Base-by-base conservation (phyloP, 2,888 invertebrate genomes). In the Platycheirus rosarum region DNA sequence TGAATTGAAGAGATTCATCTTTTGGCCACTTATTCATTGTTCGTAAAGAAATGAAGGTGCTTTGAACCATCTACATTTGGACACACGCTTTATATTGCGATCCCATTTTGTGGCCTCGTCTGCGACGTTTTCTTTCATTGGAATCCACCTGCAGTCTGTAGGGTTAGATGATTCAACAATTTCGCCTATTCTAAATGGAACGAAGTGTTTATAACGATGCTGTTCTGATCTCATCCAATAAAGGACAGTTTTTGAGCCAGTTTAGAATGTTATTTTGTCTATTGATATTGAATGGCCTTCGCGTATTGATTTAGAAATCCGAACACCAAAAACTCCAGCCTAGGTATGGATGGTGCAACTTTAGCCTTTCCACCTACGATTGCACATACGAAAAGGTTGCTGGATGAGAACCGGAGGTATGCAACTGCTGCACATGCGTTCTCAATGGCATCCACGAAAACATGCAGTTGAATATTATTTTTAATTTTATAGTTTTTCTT, bases 111-210 rank as follows among this genome's bases (percentile, higher is more conserved):
- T 85, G 16, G 84, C 77, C 51, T 71, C 77, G 73, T 86, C 86
- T 32, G 85, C 85, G 46, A 84, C 75, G 66, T 85, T 86, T 46
- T 62, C 16, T 44, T 79, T 84, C 0, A 84, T 76, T 26, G 85
- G 84, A 14, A 86, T 77, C 82, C 86, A 86, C 29, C 71, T 65
- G 84, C 86, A 86, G 6, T 85, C 68, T 29, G 74, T 69, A 42
- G 63, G 37, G 13, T 69, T 23, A 9, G 84, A 55, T 23, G 53
- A 16, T 37, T 84, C 77, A 46, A 46, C 69, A 20, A 84, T 84
- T 57, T 86, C 85, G 2, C 80, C 85, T n/a, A 86, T 77, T 37
- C 85, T 55, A 48, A 77, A 70, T 2, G 85, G 77, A 18, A 85
- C 85, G 37, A 84, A 86, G 13, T 85, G 80, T 69, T 80, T 84